These are phyloP conservation scores for Ictalurus punctatus DNA, from an alignment of 2,113 vertebrate species.

Conservation along the genomic window DNA sequence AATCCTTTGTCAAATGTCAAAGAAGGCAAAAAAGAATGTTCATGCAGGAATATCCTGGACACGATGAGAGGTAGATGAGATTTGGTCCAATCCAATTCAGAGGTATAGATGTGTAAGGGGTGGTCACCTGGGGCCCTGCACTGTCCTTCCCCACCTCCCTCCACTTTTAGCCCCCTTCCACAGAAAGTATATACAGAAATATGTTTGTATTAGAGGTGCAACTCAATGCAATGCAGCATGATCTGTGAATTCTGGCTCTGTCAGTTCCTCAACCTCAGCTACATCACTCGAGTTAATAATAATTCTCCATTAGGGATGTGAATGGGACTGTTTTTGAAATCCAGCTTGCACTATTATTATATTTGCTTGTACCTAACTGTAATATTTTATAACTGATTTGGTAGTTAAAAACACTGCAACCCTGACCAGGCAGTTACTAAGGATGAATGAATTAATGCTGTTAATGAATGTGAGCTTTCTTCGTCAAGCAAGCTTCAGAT, in stretches of 20 bases:
- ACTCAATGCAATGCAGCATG: neutral
- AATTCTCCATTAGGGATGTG: neutral
- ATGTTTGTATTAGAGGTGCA: neutral
- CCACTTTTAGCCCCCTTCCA: neutral
- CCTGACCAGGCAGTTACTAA: neutral
- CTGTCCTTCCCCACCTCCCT: neutral
- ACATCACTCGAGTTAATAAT: neutral
- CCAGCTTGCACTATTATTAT: neutral
- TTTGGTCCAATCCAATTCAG: neutral
- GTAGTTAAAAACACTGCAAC: neutral
- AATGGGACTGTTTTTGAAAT: neutral
- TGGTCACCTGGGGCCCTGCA: neutral
- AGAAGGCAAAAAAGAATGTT: constrained; percentile 23
- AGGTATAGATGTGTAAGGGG: neutral
- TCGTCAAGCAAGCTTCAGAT: neutral
- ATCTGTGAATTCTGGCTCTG: too few relatives aligned
- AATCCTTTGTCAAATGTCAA: constrained; percentile 24
- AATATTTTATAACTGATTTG: neutral
- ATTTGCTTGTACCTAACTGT: neutral
- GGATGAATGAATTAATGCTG: neutral
- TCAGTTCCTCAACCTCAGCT: too few relatives aligned
- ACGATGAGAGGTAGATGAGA: constrained; percentile 4
- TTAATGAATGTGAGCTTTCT: neutral
- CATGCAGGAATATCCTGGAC: neutral
- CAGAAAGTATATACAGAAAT: neutral